Base-by-base conservation (phyloP, 30 jellyfish, hydroid and myxozoan genomes). In the Haliclystus octoradiatus region DNA sequence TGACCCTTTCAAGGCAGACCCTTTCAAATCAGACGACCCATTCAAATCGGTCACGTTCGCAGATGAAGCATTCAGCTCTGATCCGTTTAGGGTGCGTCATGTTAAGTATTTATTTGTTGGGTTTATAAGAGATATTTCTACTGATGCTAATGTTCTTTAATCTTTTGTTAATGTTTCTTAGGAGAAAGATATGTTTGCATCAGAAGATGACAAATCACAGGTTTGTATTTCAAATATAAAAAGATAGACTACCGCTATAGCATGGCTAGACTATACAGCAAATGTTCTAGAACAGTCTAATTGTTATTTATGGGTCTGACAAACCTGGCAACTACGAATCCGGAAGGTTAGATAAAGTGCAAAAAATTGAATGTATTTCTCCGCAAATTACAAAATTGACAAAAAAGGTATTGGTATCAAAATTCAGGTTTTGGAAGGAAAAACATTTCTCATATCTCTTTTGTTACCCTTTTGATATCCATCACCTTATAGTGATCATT, bases 1-100 rank as follows among this genome's bases (percentile, higher is more conserved):
- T 49, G 98, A 89, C 61, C 98, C 98, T 3, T 89, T 89, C 81
- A 79, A 78, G 52, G 78, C 93, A 24, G 94, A 86, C 53, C 96
- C 96, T 2, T 85, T 86, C 84, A 89, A 89, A 34, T 84, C 97
- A 40, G 93, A 76, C 1, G 98, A 88, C 50, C 97, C 97, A 24
- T 89, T 89, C 63, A 40, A 40, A 40, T 40, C 57, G 19, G 57
- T 40, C 14, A 40, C 57, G 57, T 40, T 40, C 19, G 57, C 57
- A 5, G 57, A 40, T 19, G 57, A 40, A 40, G 87, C 95, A 15
- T 40, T 40, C 57, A 5, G 14, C 9, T 92, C 90, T 27, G 94
- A 89, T 52, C 98, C 98, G 22, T 89, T 89, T 49, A 93, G 80
- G 69, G 98, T 89, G 52, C 32, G 81, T 71, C 4, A 25, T 9